Evolutionary conservation across 2,113 vertebrate species (phyloP), one percentile per base, ranked within the genome.

Genomic region (Pomatostomus ruficeps): DNA sequence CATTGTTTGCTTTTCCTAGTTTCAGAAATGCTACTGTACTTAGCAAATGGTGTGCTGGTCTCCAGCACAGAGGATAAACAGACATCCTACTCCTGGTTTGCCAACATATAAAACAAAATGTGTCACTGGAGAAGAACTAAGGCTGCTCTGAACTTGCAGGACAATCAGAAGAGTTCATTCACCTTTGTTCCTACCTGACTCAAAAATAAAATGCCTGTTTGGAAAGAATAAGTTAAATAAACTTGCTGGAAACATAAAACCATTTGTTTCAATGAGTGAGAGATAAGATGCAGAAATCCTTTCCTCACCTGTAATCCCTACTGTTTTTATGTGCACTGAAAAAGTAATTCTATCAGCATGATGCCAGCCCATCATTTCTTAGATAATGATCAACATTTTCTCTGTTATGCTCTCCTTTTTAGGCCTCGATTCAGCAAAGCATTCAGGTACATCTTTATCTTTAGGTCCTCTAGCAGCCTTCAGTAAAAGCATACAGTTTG

Each of bases 281-380:
- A 88, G 88, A 91, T 66, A 88, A 71, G 72, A 90, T 88, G 78
- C 40, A 93, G 68, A 88, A 93, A 95, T 78, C 68, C 31, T 59
- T 80, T 83, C 65, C 68, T 96, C 85, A 90, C 94, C 83, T 96
- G 88, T 85, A 95, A 89, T 93, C 52, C 92, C 88, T 77, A 86
- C 90, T 91, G 85, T 28, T 95, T 89, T 91, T 92, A 92, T 78
- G 88, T 92, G 85, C 52, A 43, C 58, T 83, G 89, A 95, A 95
- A 88, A 93, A 87, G 57, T 76, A 78, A 87, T 88, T 91, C 75
- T 88, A 57, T 85, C 85, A 91, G 88, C 90, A 51, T 93, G 90
- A 94, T 88, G 72, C 92, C 88, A 91, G 79, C 79, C 75, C 82
- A 93, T 96, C 75, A 93, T 94, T 96, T 88, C 78, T 91, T 85